Conservation (phyloP, 1,140 invertebrate genomes). For the Hetaerina americana region DNA sequence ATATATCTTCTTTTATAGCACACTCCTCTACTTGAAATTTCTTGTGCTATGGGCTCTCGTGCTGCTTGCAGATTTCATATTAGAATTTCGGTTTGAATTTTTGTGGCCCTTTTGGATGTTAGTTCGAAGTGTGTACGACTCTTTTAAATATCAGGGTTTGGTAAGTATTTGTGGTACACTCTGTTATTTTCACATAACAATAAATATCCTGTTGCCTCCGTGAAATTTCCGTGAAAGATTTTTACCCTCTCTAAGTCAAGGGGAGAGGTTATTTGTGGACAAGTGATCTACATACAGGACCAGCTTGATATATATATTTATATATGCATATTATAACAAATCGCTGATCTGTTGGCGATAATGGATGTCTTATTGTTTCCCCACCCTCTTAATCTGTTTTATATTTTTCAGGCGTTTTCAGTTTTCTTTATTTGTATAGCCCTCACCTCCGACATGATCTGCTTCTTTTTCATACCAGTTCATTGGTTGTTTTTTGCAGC, state of each 20-base stretch:
- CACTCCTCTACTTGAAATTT: slow-evolving; percentile 91
- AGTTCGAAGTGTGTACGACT: slow-evolving; percentile 91
- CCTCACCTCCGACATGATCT: slow-evolving; percentile 95
- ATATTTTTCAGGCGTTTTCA: slow-evolving; percentile 80
- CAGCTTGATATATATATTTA: too few species aligned
- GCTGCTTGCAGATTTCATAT: slow-evolving; percentile 89
- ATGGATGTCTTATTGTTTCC: too few species aligned
- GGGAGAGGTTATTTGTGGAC: too few species aligned
- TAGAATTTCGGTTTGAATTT: slow-evolving; percentile 98
- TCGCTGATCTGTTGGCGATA: too few species aligned
- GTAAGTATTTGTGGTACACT: slow-evolving; percentile 56
- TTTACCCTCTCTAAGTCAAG: too few species aligned
- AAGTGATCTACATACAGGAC: too few species aligned
- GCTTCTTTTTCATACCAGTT: slow-evolving; percentile 97
- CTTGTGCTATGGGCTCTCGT: slow-evolving; percentile 90
- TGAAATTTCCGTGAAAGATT: too few species aligned
- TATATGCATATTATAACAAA: too few species aligned
- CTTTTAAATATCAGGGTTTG: slow-evolving; percentile 97
- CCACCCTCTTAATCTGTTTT: too few species aligned
- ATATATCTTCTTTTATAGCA: slow-evolving; percentile 54
- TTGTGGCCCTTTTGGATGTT: slow-evolving; percentile 98
- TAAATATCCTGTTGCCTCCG: too few species aligned
- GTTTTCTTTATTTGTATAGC: slow-evolving; percentile 97
- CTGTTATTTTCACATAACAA: too few species aligned
- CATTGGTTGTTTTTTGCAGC: slow-evolving; percentile 97